Evolutionary conservation across 1,140 invertebrate species (phyloP), one percentile per base, ranked within the genome.

Genomic region (Scaptomyza hsui): DNA sequence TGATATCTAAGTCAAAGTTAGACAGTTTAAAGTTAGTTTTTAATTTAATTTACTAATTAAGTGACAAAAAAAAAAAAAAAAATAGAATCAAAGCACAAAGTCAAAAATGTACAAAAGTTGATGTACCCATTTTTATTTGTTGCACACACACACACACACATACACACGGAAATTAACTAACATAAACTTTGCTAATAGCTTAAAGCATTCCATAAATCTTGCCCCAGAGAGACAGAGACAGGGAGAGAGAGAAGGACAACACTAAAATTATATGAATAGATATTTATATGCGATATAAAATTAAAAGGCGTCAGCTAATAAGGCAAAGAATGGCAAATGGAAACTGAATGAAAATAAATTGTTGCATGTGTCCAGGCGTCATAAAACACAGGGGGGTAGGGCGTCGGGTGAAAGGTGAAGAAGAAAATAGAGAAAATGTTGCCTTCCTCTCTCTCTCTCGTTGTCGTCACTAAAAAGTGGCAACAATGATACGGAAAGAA

Each of bases 271-370:
- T 26, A 29, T n/a, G n/a, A n/a, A n/a, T 29, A 7, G 5, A 29
- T 29, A 37, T 12, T 4, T n/a, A 51, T 35, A 51, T 32, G 15
- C 47, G 24, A 29, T 29, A 4, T 37, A 3, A 32, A n/a, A 18
- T 24, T 55, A 55, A 55, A 55, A 42, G n/a, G 1, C 10, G 2
- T 0, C 12, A 35, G 4, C 32, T 35, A 35, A 35, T 35, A 35
- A 35, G 12, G 10, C 32, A 35, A 29, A n/a, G n/a, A 3, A 16
- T 29, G 47, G 49, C 49, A 67, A 67, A 57, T 72, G 72, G 61
- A 39, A 79, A 80, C 35, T 24, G 19, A 55, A 55, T 80, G 61
- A 72, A 72, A 67, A 79, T 80, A 80, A 72, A 80, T 76, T 80
- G 78, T 75, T 60, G 72, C 78, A 80, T 79, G 67, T 62, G 67